Percentiles rank a stretch among this genome's conserved stretches.
phyloP scores from a whole-genome alignment of 1,140 invertebrate species.

The Ctenoplectra terminalis region DNA sequence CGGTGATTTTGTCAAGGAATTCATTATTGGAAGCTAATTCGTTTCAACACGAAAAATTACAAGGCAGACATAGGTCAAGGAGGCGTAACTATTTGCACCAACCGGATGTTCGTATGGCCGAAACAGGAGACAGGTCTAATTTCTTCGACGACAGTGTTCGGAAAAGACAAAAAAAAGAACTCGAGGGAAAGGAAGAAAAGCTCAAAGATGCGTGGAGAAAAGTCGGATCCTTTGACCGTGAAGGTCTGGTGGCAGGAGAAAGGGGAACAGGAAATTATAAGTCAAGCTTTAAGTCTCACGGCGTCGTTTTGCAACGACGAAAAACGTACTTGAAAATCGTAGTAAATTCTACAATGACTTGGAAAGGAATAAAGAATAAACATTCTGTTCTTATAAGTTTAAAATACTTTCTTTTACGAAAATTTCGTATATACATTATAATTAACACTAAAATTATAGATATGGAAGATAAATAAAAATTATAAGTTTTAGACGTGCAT shows the following conservation, averaged over 20 bases:
- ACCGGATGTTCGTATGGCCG: slow-evolving; percentile 66
- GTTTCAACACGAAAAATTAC: background rate
- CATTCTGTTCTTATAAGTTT: background rate
- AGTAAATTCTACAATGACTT: too few species aligned
- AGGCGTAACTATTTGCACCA: slow-evolving; percentile 53
- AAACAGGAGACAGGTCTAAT: slow-evolving; percentile 71
- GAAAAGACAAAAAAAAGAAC: slow-evolving; percentile 53
- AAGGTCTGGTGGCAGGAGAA: slow-evolving; percentile 6
- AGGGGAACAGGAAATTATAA: slow-evolving; percentile 55
- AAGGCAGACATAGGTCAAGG: slow-evolving; percentile 21
- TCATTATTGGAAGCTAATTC: too few species aligned
- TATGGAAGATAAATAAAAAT: too few species aligned
- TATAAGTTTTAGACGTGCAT: too few species aligned
- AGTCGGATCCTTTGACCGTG: slow-evolving; percentile 30
- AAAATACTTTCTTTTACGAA: too few species aligned
- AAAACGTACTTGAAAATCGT: slow-evolving; percentile 30
- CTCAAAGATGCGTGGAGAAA: slow-evolving; percentile 31
- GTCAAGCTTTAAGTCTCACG: slow-evolving; percentile 41
- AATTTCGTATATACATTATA: too few species aligned
- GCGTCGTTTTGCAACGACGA: slow-evolving; percentile 45
- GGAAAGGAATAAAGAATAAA: background rate
- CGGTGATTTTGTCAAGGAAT: too few species aligned
- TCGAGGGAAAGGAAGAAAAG: slow-evolving; percentile 33
- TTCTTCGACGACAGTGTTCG: slow-evolving; percentile 67
- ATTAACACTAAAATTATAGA: too few species aligned